These are phyloP conservation scores for Centropus bengalensis DNA, from an alignment of 2,113 vertebrate genomes.

Conservation along the genomic window DNA sequence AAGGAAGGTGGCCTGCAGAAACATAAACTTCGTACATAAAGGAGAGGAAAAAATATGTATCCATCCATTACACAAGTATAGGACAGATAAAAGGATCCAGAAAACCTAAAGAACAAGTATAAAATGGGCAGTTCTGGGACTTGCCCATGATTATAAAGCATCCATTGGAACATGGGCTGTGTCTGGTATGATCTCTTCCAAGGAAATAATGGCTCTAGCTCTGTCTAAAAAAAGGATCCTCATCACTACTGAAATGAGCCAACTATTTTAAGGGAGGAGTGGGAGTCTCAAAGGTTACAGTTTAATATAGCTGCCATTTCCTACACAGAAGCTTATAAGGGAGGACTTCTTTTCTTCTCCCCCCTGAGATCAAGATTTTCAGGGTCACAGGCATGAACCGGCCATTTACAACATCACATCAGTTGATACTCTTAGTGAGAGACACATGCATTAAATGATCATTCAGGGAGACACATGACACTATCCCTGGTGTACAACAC, in stretches of 20 bases:
- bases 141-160: not conserved
- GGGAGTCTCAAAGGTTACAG: constrained; percentile 62
- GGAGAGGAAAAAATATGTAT: not conserved
- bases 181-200: not conserved
- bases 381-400: constrained; percentile 40
- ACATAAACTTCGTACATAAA: not conserved
- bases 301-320: constrained; percentile 63
- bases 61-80: not conserved
- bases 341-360: constrained; percentile 21
- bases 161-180: not conserved
- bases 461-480: constrained; percentile 61
- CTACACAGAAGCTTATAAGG: constrained; percentile 10
- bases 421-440: constrained; percentile 58
- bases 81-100: not conserved
- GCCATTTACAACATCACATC: constrained; percentile 59
- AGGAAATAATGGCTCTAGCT: constrained; percentile 23
- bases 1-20: not conserved
- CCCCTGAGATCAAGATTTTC: constrained; percentile 52
- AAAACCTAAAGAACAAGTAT: not conserved
- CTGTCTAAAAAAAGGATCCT: constrained; percentile 11
- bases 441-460: constrained; percentile 63
- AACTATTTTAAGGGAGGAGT: constrained; percentile 57
- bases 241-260: constrained; percentile 43
- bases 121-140: not conserved
- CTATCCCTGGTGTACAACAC: constrained; percentile 71